Percentiles rank a stretch among this genome's conserved stretches.
Conservation (phyloP, 2,113 vertebrate genomes). For the Elgaria multicarinata region DNA sequence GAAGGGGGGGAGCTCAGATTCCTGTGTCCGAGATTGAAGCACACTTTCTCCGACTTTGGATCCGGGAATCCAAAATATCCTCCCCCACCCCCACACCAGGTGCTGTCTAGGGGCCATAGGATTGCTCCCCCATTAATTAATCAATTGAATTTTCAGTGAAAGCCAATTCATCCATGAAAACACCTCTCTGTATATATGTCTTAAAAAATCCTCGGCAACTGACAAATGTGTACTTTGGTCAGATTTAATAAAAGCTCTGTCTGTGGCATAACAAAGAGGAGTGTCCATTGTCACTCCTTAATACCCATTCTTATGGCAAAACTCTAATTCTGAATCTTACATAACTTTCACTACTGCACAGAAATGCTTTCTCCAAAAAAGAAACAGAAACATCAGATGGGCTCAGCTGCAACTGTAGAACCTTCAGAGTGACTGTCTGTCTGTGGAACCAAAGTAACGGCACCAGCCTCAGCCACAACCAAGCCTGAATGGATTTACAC, state of each 20-base stretch:
- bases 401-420: background rate
- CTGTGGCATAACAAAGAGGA: background rate
- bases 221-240: background rate
- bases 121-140: background rate
- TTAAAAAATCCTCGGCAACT: background rate
- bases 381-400: fast-evolving
- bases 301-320: background rate
- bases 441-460: background rate
- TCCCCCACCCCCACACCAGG: too few relatives aligned
- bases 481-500: too few relatives aligned
- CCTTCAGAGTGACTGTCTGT: too few relatives aligned
- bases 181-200: background rate
- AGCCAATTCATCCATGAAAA: background rate
- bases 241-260: background rate
- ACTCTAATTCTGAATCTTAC: background rate
- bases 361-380: background rate
- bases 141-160: background rate
- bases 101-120: too few relatives aligned
- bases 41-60: too few relatives aligned
- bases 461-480: background rate
- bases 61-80: too few relatives aligned
- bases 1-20: too few relatives aligned
- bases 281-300: background rate
- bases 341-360: background rate
- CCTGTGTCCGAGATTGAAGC: too few relatives aligned